Conservation (phyloP, 2,113 vertebrate species). For the Microcebus lehilahytsara region DNA sequence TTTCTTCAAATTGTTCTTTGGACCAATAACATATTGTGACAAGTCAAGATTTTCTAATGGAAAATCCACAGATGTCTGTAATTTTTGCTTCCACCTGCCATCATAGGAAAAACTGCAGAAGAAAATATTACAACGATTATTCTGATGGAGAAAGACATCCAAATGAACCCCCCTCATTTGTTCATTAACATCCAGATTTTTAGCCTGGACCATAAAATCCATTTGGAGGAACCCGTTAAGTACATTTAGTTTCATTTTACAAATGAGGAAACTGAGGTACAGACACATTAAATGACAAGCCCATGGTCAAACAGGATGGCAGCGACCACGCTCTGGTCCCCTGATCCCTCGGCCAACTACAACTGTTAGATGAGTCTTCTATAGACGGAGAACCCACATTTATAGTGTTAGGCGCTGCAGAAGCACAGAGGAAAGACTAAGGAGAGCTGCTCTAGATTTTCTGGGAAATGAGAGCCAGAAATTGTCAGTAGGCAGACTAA, state of each 20-base stretch:
- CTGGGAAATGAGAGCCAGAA: not conserved
- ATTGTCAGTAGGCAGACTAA: not conserved
- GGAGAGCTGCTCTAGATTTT: not conserved
- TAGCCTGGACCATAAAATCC: not conserved
- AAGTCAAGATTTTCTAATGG: conserved; percentile 95
- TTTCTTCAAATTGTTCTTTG: conserved; percentile 91
- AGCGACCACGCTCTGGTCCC: not conserved
- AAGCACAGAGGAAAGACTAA: not conserved
- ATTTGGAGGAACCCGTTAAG: not conserved
- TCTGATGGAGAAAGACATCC: not conserved
- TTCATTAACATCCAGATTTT: not conserved
- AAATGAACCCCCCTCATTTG: not conserved
- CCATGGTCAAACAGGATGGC: not conserved
- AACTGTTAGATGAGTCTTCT: not conserved
- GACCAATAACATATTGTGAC: conserved; percentile 95
- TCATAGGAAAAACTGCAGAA: conserved; percentile 94
- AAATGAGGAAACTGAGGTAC: not conserved
- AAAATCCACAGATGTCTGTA: conserved; percentile 96
- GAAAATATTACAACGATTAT: not conserved
- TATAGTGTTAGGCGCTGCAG: too few species aligned
- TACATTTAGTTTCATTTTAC: not conserved
- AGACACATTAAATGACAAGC: not conserved
- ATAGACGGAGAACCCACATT: not conserved
- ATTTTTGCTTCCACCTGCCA: conserved; percentile 98
- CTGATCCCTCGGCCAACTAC: not conserved